Evolutionary conservation across 2,797 vertebrate genomes (phyloP).

Genomic region (Ispidina picta): DNA sequence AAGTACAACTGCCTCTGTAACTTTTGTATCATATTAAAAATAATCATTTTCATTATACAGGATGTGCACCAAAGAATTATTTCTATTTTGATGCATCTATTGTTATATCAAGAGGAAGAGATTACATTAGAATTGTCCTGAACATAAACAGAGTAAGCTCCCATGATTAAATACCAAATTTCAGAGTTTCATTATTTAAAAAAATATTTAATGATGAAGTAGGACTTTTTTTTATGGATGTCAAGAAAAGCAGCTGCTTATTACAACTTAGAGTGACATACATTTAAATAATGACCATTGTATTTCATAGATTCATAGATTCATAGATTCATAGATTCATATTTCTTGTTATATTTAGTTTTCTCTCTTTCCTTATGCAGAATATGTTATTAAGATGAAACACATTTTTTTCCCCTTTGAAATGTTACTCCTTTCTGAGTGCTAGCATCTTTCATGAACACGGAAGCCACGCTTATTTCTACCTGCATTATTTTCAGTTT

Average conservation of each 20-base stretch:
- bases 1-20: not conserved
- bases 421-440: not conserved
- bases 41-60: not conserved
- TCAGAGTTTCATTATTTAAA: not conserved
- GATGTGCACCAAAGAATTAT: not conserved
- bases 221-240: not conserved
- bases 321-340: too few species aligned
- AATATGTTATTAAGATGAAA: not conserved
- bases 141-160: not conserved
- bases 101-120: not conserved
- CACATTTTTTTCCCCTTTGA: not conserved
- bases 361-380: not conserved
- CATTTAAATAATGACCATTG: not conserved
- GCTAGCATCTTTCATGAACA: not conserved
- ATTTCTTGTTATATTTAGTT: not conserved
- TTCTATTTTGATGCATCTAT: not conserved
- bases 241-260: not conserved
- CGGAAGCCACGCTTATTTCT: not conserved
- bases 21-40: not conserved
- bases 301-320: too few species aligned
- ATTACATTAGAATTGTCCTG: not conserved
- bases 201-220: not conserved
- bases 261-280: not conserved
- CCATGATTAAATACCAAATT: not conserved
- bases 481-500: not conserved